Evolutionary conservation across 1,140 invertebrate genomes (phyloP).

Genomic region (Drosophila jambulina): DNA sequence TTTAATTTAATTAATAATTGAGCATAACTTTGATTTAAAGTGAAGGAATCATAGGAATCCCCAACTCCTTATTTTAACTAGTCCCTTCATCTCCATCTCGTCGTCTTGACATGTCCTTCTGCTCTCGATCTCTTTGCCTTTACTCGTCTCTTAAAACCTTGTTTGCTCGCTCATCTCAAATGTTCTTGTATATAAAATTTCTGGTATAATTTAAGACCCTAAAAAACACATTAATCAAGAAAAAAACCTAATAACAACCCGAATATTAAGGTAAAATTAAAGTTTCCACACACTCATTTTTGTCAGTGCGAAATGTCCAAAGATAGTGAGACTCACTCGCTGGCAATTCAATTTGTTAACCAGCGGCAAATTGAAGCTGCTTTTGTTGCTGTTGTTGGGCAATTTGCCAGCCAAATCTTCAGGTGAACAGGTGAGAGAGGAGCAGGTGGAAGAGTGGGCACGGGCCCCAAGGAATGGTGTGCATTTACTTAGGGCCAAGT

Average conservation of each 20-base stretch:
- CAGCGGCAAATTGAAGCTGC: conserved; percentile 62
- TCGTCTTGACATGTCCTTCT: too few relatives aligned
- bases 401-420: conserved; percentile 57
- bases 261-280: too few relatives aligned
- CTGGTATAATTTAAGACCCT: too few relatives aligned
- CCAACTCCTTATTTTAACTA: too few relatives aligned
- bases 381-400: conserved; percentile 44
- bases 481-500: conserved; percentile 74
- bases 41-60: too few relatives aligned
- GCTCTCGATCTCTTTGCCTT: not conserved
- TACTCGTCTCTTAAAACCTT: not conserved
- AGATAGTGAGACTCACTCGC: conserved; percentile 34
- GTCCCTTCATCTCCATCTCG: too few relatives aligned
- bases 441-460: conserved; percentile 15
- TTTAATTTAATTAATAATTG: too few relatives aligned
- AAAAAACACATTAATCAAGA: too few relatives aligned
- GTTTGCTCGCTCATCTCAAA: not conserved
- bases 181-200: too few relatives aligned
- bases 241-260: too few relatives aligned
- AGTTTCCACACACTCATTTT: not conserved
- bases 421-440: conserved; percentile 1
- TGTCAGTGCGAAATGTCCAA: conserved; percentile 5
- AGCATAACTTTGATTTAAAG: too few relatives aligned
- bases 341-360: conserved; percentile 74
- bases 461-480: conserved; percentile 10